These are phyloP conservation scores for Epinephelus awoara DNA, from an alignment of 2,797 vertebrate genomes.

Conservation along the genomic window DNA sequence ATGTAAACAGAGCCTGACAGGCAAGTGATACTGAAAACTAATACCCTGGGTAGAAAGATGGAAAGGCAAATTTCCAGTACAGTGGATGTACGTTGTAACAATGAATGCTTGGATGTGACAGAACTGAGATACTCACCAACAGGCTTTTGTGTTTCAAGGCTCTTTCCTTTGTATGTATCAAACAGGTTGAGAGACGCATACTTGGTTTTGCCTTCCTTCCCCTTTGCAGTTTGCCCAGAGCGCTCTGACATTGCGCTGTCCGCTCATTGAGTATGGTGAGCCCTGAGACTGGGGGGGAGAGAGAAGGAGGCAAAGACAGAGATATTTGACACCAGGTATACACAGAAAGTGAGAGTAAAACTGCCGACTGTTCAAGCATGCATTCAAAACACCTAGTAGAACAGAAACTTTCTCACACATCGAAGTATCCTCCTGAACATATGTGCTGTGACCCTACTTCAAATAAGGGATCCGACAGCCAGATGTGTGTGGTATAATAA, in stretches of 20 bases:
- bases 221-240: constrained; percentile 99
- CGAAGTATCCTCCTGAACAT: constrained; percentile 1
- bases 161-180: constrained; percentile 99
- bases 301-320: background rate
- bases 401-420: constrained; percentile 5
- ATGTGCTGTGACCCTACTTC: background rate
- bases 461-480: constrained; percentile 6
- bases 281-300: constrained; percentile 87
- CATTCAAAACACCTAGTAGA: constrained; percentile 20
- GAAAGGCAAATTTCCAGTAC: background rate
- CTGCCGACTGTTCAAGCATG: background rate
- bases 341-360: constrained; percentile 39
- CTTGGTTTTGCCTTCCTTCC: constrained; percentile 99
- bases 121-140: constrained; percentile 87
- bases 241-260: constrained; percentile 99
- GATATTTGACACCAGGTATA: constrained; percentile 38
- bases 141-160: constrained; percentile 98
- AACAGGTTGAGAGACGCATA: constrained; percentile 99
- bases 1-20: constrained; percentile 18
- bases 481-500: background rate
- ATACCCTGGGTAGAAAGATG: background rate
- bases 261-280: constrained; percentile 99
- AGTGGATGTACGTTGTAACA: background rate
- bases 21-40: constrained; percentile 18
- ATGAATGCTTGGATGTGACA: background rate